Evolutionary conservation across 2,797 vertebrate species (phyloP).

Genomic region (Sebastes alutus): DNA sequence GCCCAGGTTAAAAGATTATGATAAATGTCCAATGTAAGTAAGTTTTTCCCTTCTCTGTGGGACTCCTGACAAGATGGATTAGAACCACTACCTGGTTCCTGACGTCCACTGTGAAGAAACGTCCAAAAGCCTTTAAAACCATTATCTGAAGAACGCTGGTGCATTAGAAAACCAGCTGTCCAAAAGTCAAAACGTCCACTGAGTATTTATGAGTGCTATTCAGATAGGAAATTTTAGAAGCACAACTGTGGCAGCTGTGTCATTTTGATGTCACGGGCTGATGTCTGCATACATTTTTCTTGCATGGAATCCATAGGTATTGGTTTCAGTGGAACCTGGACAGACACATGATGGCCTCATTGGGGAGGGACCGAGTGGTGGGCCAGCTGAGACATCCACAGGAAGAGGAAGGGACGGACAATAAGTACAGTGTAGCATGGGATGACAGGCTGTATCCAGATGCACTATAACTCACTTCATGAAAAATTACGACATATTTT

Average conservation of each 20-base stretch:
- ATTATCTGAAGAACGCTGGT: conserved; percentile 73
- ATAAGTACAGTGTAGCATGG: conserved; percentile 11
- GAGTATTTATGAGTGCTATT: conserved; percentile 79
- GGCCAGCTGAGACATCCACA: conserved; percentile 28
- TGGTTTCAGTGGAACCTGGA: conserved; percentile 75
- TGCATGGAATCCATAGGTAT: conserved; percentile 74
- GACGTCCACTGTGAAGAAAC: conserved; percentile 58
- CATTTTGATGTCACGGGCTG: conserved; percentile 80
- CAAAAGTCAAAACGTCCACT: conserved; percentile 76
- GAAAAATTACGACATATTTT: conserved; percentile 9
- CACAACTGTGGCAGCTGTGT: conserved; percentile 82
- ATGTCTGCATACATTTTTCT: conserved; percentile 61
- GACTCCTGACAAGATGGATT: conserved; percentile 69
- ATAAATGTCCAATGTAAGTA: conserved; percentile 41
- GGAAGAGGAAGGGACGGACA: conserved; percentile 28
- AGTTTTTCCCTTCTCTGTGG: conserved; percentile 42
- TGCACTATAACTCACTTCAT: conserved; percentile 25
- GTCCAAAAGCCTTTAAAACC: conserved; percentile 70
- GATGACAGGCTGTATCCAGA: conserved; percentile 29
- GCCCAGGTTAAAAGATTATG: not conserved
- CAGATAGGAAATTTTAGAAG: conserved; percentile 82
- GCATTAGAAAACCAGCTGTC: conserved; percentile 84
- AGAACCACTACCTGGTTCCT: conserved; percentile 54
- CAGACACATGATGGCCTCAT: conserved; percentile 50
- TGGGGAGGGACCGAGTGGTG: not conserved